Base-by-base conservation (phyloP, 2,113 vertebrate genomes). In the Phyllostomus discolor region DNA sequence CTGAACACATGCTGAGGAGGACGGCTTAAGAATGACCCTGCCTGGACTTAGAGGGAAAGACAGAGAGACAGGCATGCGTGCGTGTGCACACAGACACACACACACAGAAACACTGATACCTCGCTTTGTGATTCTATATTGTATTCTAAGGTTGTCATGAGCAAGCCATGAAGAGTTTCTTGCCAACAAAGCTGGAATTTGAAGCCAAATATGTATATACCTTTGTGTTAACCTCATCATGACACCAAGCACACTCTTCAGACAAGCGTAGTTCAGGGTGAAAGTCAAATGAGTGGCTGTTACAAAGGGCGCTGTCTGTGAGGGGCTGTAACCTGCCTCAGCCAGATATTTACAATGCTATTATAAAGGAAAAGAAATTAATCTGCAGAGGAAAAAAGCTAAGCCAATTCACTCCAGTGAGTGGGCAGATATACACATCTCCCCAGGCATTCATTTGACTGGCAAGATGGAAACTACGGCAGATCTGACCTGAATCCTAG, bases 321-420 rank as follows among this genome's bases (percentile, higher is more conserved):
- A 97, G 89, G 33, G 31, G 66, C 79, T 86, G 17, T 35, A 41
- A 57, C 24, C 72, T 59, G 31, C 57, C 78, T 92, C 73, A 19
- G 3, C 2, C 24, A 91, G 90, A 90, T 96, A 94, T 92, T 96
- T 31, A 91, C 66, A 86, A 67, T 87, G 80, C 4, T 75, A 19
- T 69, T 75, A 70, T 46, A 89, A 96, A 95, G 33, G 28, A 48
- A 11, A 48, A 62, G 90, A 90, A 98, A 86, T 90, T 57, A 97
- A 96, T 43, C 16, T 86, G 28, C 26, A 80, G 62, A 80, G 62
- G 96, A 87, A 88, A 62, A 83, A 19, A 59, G 31, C 54, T 70
- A 87, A 90, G 95, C 28, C 16, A 66, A 46, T 70, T 26, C 43
- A 83, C 38, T 78, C 69, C 5, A 48, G 52, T 0, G 8, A 86